Evolutionary conservation across 1,140 invertebrate genomes (phyloP).

Genomic region (Pseudomyrmex concolor): DNA sequence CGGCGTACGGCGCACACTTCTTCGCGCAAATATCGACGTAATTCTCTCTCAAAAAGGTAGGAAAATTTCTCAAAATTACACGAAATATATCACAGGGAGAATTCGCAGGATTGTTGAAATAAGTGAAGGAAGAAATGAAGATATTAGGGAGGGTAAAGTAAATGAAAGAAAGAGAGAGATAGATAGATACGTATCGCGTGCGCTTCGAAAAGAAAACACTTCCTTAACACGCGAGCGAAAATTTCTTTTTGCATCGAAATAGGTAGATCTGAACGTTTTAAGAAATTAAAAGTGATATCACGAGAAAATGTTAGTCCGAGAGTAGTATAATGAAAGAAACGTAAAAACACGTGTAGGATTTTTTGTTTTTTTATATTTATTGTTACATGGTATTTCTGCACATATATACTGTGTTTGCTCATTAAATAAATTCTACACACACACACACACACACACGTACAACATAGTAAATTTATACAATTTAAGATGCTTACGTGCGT

Average conservation of each 20-base stretch:
- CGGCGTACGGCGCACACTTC: neutral
- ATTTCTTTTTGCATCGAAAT: neutral
- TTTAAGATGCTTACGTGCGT: no score
- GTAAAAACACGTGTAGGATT: neutral
- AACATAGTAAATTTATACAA: no score
- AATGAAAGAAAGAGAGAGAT: neutral
- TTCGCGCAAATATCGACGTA: neutral
- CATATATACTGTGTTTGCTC: neutral
- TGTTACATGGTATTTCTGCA: neutral
- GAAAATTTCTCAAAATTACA: neutral
- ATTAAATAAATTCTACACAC: no score
- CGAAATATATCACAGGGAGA: neutral
- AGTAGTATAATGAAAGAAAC: neutral
- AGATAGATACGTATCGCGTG: neutral
- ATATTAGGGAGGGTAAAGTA: neutral
- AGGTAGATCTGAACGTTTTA: no score
- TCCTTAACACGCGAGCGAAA: neutral
- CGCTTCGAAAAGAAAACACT: neutral
- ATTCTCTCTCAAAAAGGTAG: constrained; percentile 4
- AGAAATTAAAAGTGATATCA: no score
- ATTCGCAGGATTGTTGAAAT: neutral
- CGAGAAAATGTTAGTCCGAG: no score
- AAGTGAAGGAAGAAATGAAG: neutral
- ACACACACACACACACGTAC: no score
- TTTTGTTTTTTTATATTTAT: neutral